phyloP scores from a whole-genome alignment of 2,113 vertebrate genomes.

The Salvelinus sp. region DNA sequence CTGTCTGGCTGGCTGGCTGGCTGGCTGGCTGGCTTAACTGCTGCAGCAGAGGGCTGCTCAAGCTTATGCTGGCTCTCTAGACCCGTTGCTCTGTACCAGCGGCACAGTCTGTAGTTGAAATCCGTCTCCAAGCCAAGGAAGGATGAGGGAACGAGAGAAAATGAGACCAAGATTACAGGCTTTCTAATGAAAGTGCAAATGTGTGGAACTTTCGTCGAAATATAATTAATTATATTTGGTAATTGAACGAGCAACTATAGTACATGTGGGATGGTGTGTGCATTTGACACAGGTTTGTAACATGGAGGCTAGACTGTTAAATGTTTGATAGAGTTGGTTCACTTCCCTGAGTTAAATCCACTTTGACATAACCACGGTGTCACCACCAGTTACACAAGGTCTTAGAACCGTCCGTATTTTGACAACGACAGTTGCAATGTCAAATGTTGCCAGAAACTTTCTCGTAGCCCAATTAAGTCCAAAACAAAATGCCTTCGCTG shows the following conservation, averaged over 20 bases:
- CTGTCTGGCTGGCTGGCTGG: background rate
- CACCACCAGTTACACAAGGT: background rate
- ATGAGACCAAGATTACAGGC: background rate
- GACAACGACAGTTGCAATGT: background rate
- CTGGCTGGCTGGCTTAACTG: background rate
- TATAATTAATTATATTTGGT: background rate
- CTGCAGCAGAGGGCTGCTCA: background rate
- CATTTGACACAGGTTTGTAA: background rate
- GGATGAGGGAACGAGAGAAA: background rate
- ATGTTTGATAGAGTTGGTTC: background rate
- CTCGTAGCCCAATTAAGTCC: background rate
- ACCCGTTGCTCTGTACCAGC: slow-evolving; percentile 2
- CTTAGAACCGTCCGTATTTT: background rate
- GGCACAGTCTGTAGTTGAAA: slow-evolving; percentile 2
- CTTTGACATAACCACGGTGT: background rate
- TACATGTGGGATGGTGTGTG: background rate
- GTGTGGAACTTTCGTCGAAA: background rate
- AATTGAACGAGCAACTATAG: background rate
- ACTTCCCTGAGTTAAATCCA: background rate
- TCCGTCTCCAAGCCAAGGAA: background rate
- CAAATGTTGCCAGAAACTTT: background rate
- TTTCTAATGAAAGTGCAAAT: background rate
- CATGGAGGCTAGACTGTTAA: background rate
- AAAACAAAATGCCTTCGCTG: background rate
- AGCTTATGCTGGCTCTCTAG: slow-evolving; percentile 4